These are phyloP conservation scores for Nomada goodeniana DNA, from an alignment of 2,888 invertebrate species.

Conservation along the genomic window DNA sequence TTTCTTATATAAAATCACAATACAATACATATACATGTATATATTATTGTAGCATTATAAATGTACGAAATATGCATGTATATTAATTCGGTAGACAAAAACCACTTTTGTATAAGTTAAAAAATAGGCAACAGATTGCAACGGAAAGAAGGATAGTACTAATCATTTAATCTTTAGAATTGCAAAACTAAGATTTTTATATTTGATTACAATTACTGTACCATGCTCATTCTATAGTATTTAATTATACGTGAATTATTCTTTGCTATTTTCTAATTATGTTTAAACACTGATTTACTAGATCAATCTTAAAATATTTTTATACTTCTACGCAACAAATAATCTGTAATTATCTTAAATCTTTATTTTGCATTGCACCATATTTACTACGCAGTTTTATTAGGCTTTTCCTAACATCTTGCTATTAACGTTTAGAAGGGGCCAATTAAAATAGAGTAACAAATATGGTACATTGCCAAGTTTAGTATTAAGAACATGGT, in stretches of 20 bases:
- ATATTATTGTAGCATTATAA: too few relatives aligned
- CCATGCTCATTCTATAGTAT: constrained; percentile 11
- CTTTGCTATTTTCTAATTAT: constrained; percentile 2
- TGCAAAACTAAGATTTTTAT: constrained; percentile 9
- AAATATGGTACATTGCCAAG: constrained; percentile 39
- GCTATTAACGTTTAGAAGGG: constrained; percentile 22
- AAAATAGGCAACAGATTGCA: too few relatives aligned
- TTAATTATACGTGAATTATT: constrained; percentile 26
- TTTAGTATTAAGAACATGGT: constrained; percentile 13
- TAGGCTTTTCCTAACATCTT: constrained; percentile 11
- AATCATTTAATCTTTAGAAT: neutral
- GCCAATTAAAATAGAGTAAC: constrained; percentile 25
- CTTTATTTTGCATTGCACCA: constrained; percentile 15
- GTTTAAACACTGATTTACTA: constrained; percentile 18
- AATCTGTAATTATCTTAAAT: constrained; percentile 16
- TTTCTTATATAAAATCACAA: too few relatives aligned
- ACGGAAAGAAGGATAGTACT: neutral
- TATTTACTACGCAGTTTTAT: constrained; percentile 44
- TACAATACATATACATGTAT: too few relatives aligned
- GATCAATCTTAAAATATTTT: constrained; percentile 22
- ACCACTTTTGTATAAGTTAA: neutral
- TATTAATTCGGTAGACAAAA: too few relatives aligned
- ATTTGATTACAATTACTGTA: neutral
- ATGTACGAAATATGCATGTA: too few relatives aligned
- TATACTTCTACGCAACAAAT: neutral